Evolutionary conservation across 1,140 invertebrate species (phyloP).

Genomic region (Thrips palmi): DNA sequence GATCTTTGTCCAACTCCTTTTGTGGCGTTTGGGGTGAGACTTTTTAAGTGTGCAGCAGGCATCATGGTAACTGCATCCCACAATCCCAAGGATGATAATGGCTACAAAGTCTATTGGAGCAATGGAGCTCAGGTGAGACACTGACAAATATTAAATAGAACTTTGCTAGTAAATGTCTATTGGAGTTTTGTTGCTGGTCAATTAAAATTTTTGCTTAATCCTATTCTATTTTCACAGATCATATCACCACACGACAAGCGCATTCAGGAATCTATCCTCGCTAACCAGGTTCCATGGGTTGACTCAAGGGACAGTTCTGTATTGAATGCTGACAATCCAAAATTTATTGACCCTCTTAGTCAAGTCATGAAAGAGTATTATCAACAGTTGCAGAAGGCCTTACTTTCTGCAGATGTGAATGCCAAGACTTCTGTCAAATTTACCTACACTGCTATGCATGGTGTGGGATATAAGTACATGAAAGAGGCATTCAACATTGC

Average conservation of each 20-base stretch:
- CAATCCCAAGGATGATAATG: slow-evolving; percentile 98
- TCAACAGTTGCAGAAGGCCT: slow-evolving; percentile 31
- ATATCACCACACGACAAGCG: slow-evolving; percentile 77
- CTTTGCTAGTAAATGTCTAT: slow-evolving; percentile 8
- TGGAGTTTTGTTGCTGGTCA: no score
- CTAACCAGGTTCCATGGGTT: slow-evolving; percentile 51
- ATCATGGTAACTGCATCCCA: slow-evolving; percentile 97
- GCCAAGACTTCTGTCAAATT: slow-evolving; percentile 40
- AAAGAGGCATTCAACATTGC: slow-evolving; percentile 51
- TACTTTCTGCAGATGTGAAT: slow-evolving; percentile 40
- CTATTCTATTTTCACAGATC: slow-evolving; percentile 39
- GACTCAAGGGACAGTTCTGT: slow-evolving; percentile 42
- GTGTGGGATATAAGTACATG: slow-evolving; percentile 77
- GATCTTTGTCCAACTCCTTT: slow-evolving; percentile 80
- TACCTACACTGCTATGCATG: slow-evolving; percentile 95
- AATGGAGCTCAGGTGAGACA: slow-evolving; percentile 66
- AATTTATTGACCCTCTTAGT: slow-evolving; percentile 33
- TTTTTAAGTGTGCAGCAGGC: slow-evolving; percentile 54
- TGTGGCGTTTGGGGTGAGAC: slow-evolving; percentile 62
- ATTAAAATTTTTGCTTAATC: slow-evolving; percentile 4
- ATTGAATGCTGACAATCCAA: slow-evolving; percentile 13
- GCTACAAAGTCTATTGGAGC: slow-evolving; percentile 94
- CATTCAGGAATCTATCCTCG: slow-evolving; percentile 63
- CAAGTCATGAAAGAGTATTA: slow-evolving; percentile 49
- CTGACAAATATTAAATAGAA: slow-evolving; percentile 1